Evolutionary conservation across 1,140 invertebrate species (phyloP).

Genomic region (Drosophila bipectinata): DNA sequence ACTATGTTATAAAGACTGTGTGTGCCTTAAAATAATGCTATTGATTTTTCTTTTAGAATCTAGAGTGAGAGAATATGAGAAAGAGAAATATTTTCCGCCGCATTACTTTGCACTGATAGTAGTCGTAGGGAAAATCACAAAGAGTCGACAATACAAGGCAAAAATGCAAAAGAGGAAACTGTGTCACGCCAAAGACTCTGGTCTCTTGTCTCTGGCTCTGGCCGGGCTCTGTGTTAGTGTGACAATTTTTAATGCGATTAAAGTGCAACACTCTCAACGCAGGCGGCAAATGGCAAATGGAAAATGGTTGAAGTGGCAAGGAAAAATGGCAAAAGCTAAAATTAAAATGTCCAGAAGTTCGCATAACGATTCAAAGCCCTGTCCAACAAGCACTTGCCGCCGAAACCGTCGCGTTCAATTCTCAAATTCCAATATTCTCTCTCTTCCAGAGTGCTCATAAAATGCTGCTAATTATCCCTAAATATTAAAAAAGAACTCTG

Average conservation of each 20-base stretch:
- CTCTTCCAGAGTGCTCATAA: constrained; percentile 14
- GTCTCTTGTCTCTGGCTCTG: neutral
- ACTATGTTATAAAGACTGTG: constrained; percentile 21
- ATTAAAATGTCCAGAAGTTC: constrained; percentile 24
- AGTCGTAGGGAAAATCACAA: constrained; percentile 31
- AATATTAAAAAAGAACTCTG: constrained; percentile 26
- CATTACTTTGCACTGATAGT: constrained; percentile 57
- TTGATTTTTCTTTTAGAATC: constrained; percentile 58
- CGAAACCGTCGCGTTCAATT: constrained; percentile 1
- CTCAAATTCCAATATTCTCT: constrained; percentile 11
- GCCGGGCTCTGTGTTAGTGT: constrained; percentile 56
- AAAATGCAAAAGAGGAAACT: constrained; percentile 45
- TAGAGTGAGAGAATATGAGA: constrained; percentile 51
- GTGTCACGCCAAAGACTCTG: constrained; percentile 46
- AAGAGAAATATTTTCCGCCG: constrained; percentile 56
- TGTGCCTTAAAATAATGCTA: constrained; percentile 38
- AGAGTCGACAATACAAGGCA: neutral
- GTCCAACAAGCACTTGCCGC: constrained; percentile 1
- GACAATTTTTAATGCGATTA: constrained; percentile 80
- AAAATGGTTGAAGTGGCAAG: constrained; percentile 31
- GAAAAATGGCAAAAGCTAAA: constrained; percentile 22
- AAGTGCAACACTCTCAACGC: constrained; percentile 71
- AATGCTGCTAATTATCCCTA: constrained; percentile 36
- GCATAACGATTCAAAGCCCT: constrained; percentile 24
- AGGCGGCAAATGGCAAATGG: constrained; percentile 32